phyloP scores from a whole-genome alignment of 1,140 invertebrate genomes.

The Charaxes varanes region DNA sequence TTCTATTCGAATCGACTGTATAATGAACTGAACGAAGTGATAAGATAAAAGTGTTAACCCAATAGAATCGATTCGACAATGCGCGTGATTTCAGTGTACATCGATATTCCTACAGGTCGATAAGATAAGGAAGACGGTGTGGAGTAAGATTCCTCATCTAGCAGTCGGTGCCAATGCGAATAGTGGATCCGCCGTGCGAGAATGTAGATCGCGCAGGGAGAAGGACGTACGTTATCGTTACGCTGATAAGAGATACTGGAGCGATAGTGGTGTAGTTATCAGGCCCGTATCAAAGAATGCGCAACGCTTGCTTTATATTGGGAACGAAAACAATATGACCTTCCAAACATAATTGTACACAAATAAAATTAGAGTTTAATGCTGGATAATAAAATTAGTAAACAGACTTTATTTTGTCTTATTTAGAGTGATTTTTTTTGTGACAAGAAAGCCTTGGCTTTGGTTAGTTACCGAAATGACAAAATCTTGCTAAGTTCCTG shows the following conservation, averaged over 20 bases:
- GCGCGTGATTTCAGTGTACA: conserved; percentile 53
- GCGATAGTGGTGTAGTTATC: conserved; percentile 12
- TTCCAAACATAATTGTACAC: too few relatives aligned
- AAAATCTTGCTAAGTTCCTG: too few relatives aligned
- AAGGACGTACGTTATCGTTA: conserved; percentile 31
- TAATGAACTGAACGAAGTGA: conserved; percentile 36
- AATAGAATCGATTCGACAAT: conserved; percentile 45
- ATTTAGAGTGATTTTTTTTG: too few relatives aligned
- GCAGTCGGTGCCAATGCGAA: conserved; percentile 3
- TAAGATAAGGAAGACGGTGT: conserved; percentile 41
- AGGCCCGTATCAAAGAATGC: conserved; percentile 12
- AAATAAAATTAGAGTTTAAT: too few relatives aligned
- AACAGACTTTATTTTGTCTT: too few relatives aligned
- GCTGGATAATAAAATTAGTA: too few relatives aligned
- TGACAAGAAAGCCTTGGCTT: too few relatives aligned
- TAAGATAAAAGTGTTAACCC: conserved; percentile 43
- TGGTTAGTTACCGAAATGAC: too few relatives aligned
- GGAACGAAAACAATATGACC: conserved; percentile 3
- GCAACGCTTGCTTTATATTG: conserved; percentile 16
- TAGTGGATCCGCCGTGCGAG: not conserved
- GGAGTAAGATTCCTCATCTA: conserved; percentile 33
- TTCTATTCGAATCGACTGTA: conserved; percentile 36
- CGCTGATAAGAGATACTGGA: conserved; percentile 21
- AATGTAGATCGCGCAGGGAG: conserved; percentile 18
- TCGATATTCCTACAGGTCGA: conserved; percentile 49